Percentiles rank a stretch among this genome's conserved stretches.
Evolutionary conservation across 2,888 invertebrate genomes (phyloP).

Genomic region (Standfussiana lucernea): DNA sequence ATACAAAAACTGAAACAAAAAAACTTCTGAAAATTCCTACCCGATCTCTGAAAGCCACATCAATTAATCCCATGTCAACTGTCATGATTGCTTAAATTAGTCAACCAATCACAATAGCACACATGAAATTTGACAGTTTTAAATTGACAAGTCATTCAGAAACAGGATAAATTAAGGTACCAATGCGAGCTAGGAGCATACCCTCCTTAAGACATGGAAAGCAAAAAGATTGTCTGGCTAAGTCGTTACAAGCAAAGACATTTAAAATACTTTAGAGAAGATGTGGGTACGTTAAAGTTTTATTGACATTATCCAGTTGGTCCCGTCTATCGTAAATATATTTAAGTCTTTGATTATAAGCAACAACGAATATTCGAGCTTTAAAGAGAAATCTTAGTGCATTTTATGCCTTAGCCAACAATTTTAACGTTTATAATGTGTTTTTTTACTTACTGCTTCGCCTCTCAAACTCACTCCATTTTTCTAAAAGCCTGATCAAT

Average conservation of each 20-base stretch:
- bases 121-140: neutral
- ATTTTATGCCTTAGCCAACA: constrained; percentile 14
- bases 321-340: neutral
- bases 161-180: neutral
- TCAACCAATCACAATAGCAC: neutral
- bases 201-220: neutral
- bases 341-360: neutral
- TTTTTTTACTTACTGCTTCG: neutral
- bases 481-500: constrained; percentile 11
- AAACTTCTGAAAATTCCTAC: neutral
- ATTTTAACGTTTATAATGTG: neutral
- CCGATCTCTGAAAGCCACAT: neutral
- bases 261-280: neutral
- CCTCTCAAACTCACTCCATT: neutral
- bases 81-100: neutral
- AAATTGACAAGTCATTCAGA: constrained; percentile 24
- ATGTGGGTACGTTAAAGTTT: too few relatives aligned
- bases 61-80: neutral
- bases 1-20: neutral
- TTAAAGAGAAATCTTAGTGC: neutral
- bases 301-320: neutral
- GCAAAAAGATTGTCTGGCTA: neutral
- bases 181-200: too few relatives aligned
- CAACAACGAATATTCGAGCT: neutral
- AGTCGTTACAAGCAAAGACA: neutral